Percentiles rank a stretch among this genome's conserved stretches.
Conservation (phyloP, 2,888 invertebrate genomes). For the Micoletzkya japonica region DNA sequence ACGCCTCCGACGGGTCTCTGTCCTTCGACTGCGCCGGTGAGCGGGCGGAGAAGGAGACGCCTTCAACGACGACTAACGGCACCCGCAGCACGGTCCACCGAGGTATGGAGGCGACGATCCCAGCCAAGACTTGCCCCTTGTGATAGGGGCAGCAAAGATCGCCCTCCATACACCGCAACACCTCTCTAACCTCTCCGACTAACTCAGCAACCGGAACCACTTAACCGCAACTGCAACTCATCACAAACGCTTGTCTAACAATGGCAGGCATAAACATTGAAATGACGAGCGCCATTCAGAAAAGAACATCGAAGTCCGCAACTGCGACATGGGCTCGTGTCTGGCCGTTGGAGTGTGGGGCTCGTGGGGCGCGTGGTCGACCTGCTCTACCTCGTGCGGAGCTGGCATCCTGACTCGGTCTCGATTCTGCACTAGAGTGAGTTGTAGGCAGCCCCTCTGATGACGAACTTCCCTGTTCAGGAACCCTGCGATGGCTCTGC, state of each 20-base stretch:
- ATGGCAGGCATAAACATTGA: not conserved
- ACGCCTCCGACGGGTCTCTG: slow-evolving; percentile 53
- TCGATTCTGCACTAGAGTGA: slow-evolving; percentile 51
- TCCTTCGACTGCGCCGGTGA: slow-evolving; percentile 60
- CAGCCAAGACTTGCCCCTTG: no score
- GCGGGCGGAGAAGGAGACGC: not conserved
- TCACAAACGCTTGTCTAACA: not conserved
- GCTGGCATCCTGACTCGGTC: slow-evolving; percentile 57
- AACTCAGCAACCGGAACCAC: not conserved
- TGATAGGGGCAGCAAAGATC: no score
- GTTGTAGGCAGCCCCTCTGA: slow-evolving; percentile 4
- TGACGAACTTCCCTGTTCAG: slow-evolving; percentile 30
- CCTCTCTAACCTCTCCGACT: not conserved
- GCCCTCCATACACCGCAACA: no score
- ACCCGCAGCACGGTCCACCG: slow-evolving; percentile 8
- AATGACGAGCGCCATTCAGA: slow-evolving; percentile 37
- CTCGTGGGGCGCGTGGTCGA: slow-evolving; percentile 54
- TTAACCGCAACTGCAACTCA: not conserved
- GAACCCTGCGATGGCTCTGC: slow-evolving; percentile 62
- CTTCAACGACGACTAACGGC: not conserved
- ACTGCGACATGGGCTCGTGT: slow-evolving; percentile 60
- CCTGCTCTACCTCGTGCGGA: slow-evolving; percentile 58
- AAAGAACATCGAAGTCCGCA: slow-evolving; percentile 59
- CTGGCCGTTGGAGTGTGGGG: slow-evolving; percentile 53
- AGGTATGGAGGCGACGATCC: slow-evolving; percentile 25